A percentile compares a stretch with the other conserved stretches of the same genome.
Conservation (phyloP, 1,140 invertebrate genomes). For the Ostrea edulis region DNA sequence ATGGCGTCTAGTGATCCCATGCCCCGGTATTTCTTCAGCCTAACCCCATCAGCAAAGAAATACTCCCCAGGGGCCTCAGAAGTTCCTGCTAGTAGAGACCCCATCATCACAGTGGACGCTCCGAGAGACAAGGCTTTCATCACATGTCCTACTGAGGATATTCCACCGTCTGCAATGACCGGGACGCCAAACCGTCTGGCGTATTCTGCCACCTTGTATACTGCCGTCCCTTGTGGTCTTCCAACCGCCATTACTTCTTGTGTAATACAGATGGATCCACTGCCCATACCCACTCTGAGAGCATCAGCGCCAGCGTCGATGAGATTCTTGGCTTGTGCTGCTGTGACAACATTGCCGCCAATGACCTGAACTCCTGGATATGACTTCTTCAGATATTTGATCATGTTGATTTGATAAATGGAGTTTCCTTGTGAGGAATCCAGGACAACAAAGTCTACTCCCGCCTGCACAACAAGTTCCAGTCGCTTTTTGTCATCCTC, state of each 20-base stretch:
- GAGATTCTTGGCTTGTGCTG: conserved; percentile 96
- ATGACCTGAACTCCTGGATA: conserved; percentile 96
- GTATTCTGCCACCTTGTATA: conserved; percentile 89
- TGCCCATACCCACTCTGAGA: conserved; percentile 98
- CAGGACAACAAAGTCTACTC: conserved; percentile 98
- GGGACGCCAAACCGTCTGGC: conserved; percentile 93
- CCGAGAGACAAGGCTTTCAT: conserved; percentile 96
- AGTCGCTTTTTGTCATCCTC: conserved; percentile 90
- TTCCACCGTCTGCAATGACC: conserved; percentile 98
- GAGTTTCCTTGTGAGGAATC: conserved; percentile 99
- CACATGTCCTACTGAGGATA: conserved; percentile 96
- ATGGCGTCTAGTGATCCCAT: conserved; percentile 99
- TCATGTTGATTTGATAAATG: conserved; percentile 96
- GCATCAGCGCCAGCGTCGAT: conserved; percentile 98
- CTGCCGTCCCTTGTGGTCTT: conserved; percentile 88
- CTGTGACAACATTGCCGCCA: conserved; percentile 98
- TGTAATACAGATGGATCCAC: conserved; percentile 99
- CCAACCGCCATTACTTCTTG: conserved; percentile 99
- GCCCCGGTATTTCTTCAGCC: no score
- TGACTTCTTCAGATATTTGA: conserved; percentile 93
- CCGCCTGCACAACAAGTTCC: conserved; percentile 89
- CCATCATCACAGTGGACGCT: conserved; percentile 99
- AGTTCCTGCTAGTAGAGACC: conserved; percentile 97
- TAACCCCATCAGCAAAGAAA: conserved; percentile 98
- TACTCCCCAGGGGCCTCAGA: conserved; percentile 99